Percentiles rank a stretch among this genome's conserved stretches.
These are phyloP conservation scores for Neopipo cinnamomea DNA, from an alignment of 2,113 vertebrate genomes.

Conservation along the genomic window DNA sequence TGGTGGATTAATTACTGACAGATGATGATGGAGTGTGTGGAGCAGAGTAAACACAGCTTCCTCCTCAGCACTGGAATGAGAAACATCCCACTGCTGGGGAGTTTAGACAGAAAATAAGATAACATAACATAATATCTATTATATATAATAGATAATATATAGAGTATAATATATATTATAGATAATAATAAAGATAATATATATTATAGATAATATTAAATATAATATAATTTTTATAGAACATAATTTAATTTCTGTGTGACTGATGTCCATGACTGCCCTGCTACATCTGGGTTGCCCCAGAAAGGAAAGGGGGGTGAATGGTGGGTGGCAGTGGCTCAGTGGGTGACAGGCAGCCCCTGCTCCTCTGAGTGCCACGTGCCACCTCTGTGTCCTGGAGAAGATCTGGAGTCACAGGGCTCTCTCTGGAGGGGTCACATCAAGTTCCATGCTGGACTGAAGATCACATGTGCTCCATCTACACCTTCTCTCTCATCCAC, in stretches of 20 bases:
- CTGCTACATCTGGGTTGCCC: not conserved
- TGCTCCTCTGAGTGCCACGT: not conserved
- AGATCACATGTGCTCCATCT: not conserved
- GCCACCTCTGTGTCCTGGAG: not conserved
- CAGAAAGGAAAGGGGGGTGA: too few relatives aligned
- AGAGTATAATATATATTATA: not conserved
- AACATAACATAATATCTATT: too few relatives aligned
- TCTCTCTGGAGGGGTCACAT: not conserved
- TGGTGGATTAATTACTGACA: constrained; percentile 32
- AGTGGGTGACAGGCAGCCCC: not conserved
- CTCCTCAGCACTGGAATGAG: not conserved
- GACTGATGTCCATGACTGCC: not conserved
- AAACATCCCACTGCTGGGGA: not conserved
- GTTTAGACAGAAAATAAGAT: not conserved
- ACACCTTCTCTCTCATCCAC: not conserved
- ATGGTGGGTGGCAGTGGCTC: not conserved
- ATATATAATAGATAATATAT: too few relatives aligned
- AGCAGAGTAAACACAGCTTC: constrained; percentile 4
- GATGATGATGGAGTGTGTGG: not conserved
- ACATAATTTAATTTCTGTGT: not conserved
- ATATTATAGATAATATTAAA: too few relatives aligned
- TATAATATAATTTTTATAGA: not conserved
- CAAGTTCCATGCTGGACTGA: not conserved
- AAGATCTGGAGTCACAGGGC: not conserved
- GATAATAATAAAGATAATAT: not conserved